Base-by-base conservation (phyloP, 2,113 vertebrate species). In the Colius striatus region DNA sequence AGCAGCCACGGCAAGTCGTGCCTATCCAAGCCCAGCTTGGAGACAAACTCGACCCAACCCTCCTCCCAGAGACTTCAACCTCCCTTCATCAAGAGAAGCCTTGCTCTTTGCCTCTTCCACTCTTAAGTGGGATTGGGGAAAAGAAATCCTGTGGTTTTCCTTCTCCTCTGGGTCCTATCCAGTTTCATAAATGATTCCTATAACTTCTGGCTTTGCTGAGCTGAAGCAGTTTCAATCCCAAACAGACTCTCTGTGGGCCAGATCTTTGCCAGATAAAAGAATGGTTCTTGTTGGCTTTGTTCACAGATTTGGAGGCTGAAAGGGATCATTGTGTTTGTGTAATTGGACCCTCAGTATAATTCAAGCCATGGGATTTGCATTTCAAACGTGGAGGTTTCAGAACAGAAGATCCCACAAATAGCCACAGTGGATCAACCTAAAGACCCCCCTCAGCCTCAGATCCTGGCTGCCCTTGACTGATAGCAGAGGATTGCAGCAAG, bases 261-360 rank as follows among this genome's bases (percentile, higher is more conserved):
- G 84, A 71, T 71, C 87, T 75, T 71, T 3, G 2, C n/a, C 23
- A 75, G 80, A 60, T 58, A 26, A 76, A 77, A 68, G 45, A 41
- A 65, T 14, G 23, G 30, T 48, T 79, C 76, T 75, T 72, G 58
- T 60, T 76, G 58, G 21, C 76, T 89, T 96, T 86, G 67, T 32
- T 67, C 74, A 84, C 32, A 84, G 68, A 84, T 87, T 87, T 79
- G 45, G 38, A 77, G 60, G 65, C 63, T 76, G 86, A 87, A 94
- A 84, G n/a, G 43, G 30, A 63, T 58, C 26, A 18, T 55, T 65
- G 92, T 67, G 25, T 71, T 87, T 75, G 51, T 57, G n/a, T 71
- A 84, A 58, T 53, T 87, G 62, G 41, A 23, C 53, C 67, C 41
- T 29, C 26, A 53, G 63, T 89, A 80, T 30, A 62, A 83, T 29